Evolutionary conservation across 2,888 invertebrate genomes (phyloP).

Genomic region (Anthophora plumipes): DNA sequence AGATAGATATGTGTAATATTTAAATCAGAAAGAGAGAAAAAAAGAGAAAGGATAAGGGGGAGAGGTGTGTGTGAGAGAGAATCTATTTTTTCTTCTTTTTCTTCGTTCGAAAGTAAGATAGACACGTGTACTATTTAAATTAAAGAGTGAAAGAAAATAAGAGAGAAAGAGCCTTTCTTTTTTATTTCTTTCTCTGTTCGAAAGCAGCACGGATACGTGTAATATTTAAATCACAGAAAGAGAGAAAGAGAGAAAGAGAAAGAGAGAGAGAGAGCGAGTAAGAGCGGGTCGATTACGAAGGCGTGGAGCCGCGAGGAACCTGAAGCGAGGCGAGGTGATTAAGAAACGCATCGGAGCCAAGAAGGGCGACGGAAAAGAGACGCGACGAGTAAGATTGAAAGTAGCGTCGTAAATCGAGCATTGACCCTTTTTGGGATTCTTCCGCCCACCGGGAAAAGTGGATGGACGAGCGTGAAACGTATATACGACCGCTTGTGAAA

Average conservation of each 20-base stretch:
- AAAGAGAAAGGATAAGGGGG: no score
- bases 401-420: constrained; percentile 63
- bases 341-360: neutral
- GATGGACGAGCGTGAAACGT: constrained; percentile 40
- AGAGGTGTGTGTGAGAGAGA: no score
- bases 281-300: constrained; percentile 9
- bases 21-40: no score
- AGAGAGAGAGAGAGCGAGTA: neutral
- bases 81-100: no score
- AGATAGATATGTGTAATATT: neutral
- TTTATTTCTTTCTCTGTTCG: no score
- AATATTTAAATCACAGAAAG: no score
- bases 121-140: no score
- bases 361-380: constrained; percentile 9
- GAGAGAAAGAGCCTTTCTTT: no score
- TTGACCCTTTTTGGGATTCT: constrained; percentile 68
- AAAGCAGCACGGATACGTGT: no score
- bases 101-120: no score
- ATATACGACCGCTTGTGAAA: constrained; percentile 9
- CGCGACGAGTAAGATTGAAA: constrained; percentile 67
- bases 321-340: constrained; percentile 2
- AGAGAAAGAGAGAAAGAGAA: no score
- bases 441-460: constrained; percentile 67
- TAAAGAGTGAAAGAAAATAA: no score
- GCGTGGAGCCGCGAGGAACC: constrained; percentile 11